phyloP scores from a whole-genome alignment of 2,113 vertebrate genomes.

The Bungarus multicinctus region DNA sequence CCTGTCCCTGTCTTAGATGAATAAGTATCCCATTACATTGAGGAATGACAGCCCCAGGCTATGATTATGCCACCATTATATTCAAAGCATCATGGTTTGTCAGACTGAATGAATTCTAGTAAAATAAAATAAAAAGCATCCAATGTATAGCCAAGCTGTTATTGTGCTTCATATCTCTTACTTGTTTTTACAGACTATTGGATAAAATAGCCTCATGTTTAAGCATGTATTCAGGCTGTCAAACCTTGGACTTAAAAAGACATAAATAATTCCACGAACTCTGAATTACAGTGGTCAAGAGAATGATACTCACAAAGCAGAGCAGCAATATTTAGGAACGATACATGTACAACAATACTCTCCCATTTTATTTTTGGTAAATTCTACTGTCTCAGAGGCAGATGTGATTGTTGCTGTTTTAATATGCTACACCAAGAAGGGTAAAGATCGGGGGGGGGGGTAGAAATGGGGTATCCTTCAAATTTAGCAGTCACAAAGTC shows the following conservation, averaged over 20 bases:
- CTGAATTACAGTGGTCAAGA: background rate
- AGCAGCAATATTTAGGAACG: background rate
- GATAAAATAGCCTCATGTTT: constrained; percentile 42
- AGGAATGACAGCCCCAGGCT: constrained; percentile 86
- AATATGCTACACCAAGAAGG: background rate
- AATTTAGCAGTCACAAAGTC: background rate
- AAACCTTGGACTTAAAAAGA: constrained; percentile 16
- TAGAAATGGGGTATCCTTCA: background rate
- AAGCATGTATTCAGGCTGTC: constrained; percentile 60
- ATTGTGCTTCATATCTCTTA: constrained; percentile 56
- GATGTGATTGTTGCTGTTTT: background rate
- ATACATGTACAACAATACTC: background rate
- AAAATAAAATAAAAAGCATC: constrained; percentile 65
- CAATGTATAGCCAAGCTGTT: constrained; percentile 61
- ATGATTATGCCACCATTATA: constrained; percentile 93
- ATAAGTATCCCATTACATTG: constrained; percentile 92
- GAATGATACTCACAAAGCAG: constrained; percentile 8
- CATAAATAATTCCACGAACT: background rate
- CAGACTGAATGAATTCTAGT: constrained; percentile 79
- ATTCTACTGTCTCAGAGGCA: background rate
- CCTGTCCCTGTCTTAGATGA: constrained; percentile 84
- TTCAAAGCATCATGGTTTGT: constrained; percentile 92
- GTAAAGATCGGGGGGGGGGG: background rate
- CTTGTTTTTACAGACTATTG: constrained; percentile 57
- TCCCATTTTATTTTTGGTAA: background rate